Evolutionary conservation across 1,140 invertebrate genomes (phyloP).

Genomic region (Sycophaga agraensis): DNA sequence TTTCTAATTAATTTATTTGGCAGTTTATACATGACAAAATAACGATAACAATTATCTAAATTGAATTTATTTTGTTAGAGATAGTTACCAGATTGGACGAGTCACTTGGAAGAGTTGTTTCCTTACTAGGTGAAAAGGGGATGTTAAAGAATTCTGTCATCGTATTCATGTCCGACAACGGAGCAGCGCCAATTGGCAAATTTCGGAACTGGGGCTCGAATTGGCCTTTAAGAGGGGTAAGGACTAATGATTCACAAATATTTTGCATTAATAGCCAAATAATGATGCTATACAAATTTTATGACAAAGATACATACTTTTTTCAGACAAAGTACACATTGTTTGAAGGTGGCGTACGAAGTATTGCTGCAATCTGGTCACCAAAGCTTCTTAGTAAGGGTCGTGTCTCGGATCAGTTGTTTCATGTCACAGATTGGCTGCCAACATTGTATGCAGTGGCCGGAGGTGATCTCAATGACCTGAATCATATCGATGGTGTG

Average conservation of each 20-base stretch:
- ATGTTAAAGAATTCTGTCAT: constrained; percentile 68
- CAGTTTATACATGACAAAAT: no score
- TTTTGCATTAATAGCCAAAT: background rate
- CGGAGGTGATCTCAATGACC: constrained; percentile 55
- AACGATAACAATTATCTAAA: no score
- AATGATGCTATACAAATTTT: background rate
- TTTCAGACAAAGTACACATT: constrained; percentile 68
- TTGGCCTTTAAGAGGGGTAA: constrained; percentile 68
- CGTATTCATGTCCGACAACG: constrained; percentile 67
- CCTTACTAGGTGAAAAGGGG: constrained; percentile 60
- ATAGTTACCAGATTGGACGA: constrained; percentile 74
- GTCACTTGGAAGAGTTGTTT: constrained; percentile 67
- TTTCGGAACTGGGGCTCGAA: constrained; percentile 68
- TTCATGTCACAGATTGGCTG: constrained; percentile 73
- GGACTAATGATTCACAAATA: constrained; percentile 9
- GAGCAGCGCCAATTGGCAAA: constrained; percentile 56
- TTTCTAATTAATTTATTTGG: no score
- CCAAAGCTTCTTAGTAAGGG: constrained; percentile 56
- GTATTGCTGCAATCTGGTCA: constrained; percentile 67
- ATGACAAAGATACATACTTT: background rate
- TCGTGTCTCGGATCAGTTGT: constrained; percentile 58
- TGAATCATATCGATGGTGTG: constrained; percentile 62
- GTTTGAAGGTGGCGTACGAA: constrained; percentile 73
- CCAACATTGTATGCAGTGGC: constrained; percentile 66
- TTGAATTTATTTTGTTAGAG: constrained; percentile 52